Evolutionary conservation across 2,113 vertebrate genomes (phyloP).

Genomic region (Danionella cerebrum): DNA sequence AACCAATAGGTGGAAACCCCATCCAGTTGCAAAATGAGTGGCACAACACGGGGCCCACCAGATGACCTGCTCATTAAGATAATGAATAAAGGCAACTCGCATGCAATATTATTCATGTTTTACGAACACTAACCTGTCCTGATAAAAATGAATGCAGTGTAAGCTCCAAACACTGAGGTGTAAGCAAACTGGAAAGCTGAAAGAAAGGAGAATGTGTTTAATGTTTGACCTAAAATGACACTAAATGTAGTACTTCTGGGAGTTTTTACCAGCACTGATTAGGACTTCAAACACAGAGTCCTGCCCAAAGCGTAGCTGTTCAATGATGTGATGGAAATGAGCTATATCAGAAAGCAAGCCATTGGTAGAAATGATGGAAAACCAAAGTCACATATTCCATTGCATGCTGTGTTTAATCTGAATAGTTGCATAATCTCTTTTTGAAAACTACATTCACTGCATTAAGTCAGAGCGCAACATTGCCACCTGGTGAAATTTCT

Average conservation of each 20-base stretch:
- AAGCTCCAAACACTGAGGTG: constrained; percentile 70
- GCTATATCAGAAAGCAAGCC: constrained; percentile 49
- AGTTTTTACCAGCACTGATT: constrained; percentile 58
- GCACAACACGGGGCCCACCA: constrained; percentile 69
- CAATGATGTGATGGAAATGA: constrained; percentile 68
- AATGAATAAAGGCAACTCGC: not conserved
- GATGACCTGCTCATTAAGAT: constrained; percentile 54
- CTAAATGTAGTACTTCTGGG: not conserved
- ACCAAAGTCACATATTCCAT: not conserved
- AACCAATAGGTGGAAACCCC: constrained; percentile 65
- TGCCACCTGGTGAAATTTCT: not conserved
- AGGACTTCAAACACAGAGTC: constrained; percentile 61
- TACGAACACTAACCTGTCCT: constrained; percentile 58
- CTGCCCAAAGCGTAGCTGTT: constrained; percentile 64
- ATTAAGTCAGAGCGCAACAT: not conserved
- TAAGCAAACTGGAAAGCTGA: constrained; percentile 73
- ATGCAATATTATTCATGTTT: not conserved
- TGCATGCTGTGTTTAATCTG: not conserved
- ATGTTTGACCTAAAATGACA: not conserved
- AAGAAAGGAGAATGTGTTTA: constrained; percentile 5
- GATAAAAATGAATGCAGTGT: constrained; percentile 72
- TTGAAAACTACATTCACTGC: not conserved
- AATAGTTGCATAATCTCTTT: not conserved
- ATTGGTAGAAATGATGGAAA: not conserved
- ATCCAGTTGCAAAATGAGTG: constrained; percentile 75